Conservation (phyloP, 2,113 vertebrate genomes). For the Hucho hucho region DNA sequence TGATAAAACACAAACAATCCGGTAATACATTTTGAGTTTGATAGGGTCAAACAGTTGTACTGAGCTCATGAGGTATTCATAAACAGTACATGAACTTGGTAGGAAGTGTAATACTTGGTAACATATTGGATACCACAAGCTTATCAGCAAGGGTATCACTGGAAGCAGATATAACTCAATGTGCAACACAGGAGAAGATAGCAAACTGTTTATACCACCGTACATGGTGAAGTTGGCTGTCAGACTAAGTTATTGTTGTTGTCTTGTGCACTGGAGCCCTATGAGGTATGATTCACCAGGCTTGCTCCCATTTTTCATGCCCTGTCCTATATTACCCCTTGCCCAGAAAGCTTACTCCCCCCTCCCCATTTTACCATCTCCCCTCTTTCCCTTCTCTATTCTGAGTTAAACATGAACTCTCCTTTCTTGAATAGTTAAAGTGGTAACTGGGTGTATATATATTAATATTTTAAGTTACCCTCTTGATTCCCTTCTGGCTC, state of each 20-base stretch:
- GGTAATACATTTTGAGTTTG: no score
- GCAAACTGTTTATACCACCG: slow-evolving; percentile 25
- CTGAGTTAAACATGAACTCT: slow-evolving; percentile 13
- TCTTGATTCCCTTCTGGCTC: slow-evolving; percentile 17
- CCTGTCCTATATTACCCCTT: slow-evolving; percentile 23
- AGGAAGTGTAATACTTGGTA: slow-evolving; percentile 15
- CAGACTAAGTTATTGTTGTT: slow-evolving; percentile 43
- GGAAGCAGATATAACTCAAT: slow-evolving; percentile 39
- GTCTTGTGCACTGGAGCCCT: slow-evolving; percentile 31
- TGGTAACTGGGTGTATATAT: slow-evolving; percentile 27
- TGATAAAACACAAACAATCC: no score
- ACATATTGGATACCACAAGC: slow-evolving; percentile 31
- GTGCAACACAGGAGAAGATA: slow-evolving; percentile 36
- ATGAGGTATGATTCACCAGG: slow-evolving; percentile 51
- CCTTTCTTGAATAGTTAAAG: slow-evolving; percentile 25
- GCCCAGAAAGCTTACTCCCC: slow-evolving; percentile 25
- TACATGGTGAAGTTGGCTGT: slow-evolving; percentile 29
- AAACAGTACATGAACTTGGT: background rate
- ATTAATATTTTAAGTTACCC: slow-evolving; percentile 43
- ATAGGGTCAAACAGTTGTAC: no score
- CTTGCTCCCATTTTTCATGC: slow-evolving; percentile 45
- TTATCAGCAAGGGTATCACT: slow-evolving; percentile 49
- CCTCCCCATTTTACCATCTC: background rate
- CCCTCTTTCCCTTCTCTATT: slow-evolving; percentile 8
- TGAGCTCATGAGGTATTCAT: no score